Evolutionary conservation across 2,888 invertebrate genomes (phyloP).

Genomic region (Craniophora ligustri): DNA sequence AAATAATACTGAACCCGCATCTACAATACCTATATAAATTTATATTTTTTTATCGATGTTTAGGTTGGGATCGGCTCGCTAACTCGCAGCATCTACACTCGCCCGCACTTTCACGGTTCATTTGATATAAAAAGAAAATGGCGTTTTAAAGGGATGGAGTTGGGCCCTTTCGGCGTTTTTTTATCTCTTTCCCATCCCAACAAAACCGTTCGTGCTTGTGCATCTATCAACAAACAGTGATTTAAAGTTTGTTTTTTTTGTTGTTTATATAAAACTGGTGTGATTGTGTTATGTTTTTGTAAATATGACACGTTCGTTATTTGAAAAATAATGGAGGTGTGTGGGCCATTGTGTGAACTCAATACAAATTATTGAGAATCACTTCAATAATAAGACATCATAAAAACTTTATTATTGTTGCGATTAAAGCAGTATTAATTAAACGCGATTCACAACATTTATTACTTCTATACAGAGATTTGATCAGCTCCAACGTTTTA

Average conservation of each 20-base stretch:
- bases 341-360: too few species aligned
- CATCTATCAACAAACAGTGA: constrained; percentile 74
- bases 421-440: too few species aligned
- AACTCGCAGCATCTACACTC: constrained; percentile 56
- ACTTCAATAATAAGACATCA: too few species aligned
- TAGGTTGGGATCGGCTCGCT: constrained; percentile 39
- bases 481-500: too few species aligned
- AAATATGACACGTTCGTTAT: constrained; percentile 3
- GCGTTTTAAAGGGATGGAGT: constrained; percentile 72
- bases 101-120: constrained; percentile 79
- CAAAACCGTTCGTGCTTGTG: constrained; percentile 67
- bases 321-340: not conserved
- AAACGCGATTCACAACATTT: too few species aligned
- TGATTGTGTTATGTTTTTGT: constrained; percentile 11
- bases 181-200: constrained; percentile 70
- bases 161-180: constrained; percentile 66
- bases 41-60: constrained; percentile 36
- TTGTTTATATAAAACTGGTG: constrained; percentile 19
- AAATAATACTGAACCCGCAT: constrained; percentile 36
- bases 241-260: constrained; percentile 63
- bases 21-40: constrained; percentile 9
- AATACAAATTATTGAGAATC: too few species aligned
- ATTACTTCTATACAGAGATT: too few species aligned
- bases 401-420: too few species aligned
- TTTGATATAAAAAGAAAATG: constrained; percentile 80